Conservation (phyloP, 2,797 vertebrate species). For the Chromobotia macracanthus region DNA sequence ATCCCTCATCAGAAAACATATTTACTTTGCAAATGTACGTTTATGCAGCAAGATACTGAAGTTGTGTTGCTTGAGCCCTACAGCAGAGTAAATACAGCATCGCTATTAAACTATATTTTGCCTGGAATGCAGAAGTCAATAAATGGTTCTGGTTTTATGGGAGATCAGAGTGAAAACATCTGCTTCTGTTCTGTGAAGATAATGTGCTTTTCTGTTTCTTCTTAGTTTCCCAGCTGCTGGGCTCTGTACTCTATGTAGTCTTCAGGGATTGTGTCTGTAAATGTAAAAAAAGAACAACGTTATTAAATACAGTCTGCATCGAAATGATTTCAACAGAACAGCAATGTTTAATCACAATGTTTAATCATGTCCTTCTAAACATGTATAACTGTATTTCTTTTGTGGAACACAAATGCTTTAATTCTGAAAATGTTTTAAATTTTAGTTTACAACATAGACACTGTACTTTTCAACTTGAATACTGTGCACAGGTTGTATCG, state of each 20-base stretch:
- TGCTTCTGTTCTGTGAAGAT: not conserved
- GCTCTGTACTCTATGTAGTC: slow-evolving; percentile 86
- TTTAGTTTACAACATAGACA: too few species aligned
- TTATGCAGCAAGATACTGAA: not conserved
- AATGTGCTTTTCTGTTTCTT: not conserved
- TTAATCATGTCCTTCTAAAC: too few species aligned
- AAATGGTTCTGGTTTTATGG: slow-evolving; percentile 4
- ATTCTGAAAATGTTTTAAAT: too few species aligned
- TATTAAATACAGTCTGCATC: slow-evolving; percentile 25
- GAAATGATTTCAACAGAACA: not conserved
- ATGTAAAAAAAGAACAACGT: slow-evolving; percentile 48
- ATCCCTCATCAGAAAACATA: not conserved
- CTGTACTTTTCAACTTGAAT: too few species aligned
- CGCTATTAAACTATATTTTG: not conserved
- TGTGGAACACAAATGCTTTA: too few species aligned
- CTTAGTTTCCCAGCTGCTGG: slow-evolving; percentile 65
- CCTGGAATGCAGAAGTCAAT: not conserved
- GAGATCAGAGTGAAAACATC: not conserved
- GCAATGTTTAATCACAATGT: too few species aligned
- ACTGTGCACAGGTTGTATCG: too few species aligned
- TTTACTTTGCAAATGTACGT: not conserved
- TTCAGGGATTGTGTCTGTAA: slow-evolving; percentile 90
- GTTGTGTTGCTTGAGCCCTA: not conserved
- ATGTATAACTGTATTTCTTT: too few species aligned
- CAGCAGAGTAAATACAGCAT: slow-evolving; percentile 12